Evolutionary conservation across 2,797 vertebrate genomes (phyloP), one percentile per base, ranked within the genome.

Genomic region (Enteromius radiatus): DNA sequence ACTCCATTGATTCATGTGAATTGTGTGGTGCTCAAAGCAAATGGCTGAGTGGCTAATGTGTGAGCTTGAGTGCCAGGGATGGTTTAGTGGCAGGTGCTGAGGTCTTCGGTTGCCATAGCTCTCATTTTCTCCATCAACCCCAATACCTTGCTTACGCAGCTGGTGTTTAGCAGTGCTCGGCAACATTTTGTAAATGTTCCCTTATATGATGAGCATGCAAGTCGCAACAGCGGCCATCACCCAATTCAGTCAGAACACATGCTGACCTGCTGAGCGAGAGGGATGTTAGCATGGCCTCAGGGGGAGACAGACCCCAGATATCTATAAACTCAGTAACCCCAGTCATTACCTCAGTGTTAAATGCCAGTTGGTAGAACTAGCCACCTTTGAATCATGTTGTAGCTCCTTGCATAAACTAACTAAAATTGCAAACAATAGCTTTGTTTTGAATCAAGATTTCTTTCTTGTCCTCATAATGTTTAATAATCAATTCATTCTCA

Each of bases 281-380:
- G 14, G 65, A 80, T 61, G 52, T 71, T 28, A 71, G 67, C 26
- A 45, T 21, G 64, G 31, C 33, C 77, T 49, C 47, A 38, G n/a
- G 77, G 54, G 61, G 41, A 64, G 23, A 64, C 26, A 4, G 77
- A 79, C 47, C 64, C 10, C 33, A 56, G 33, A 79, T 54, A 54
- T 41, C 47, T 26, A 9, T 54, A 79, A 54, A 36, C 33, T 56
- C 76, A 52, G 43, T 45, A 45, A 45, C 43, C 43, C 43, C 43
- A 45, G 23, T n/a, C 49, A 70, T 80, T 80, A 63, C 54, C 14
- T n/a, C 21, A 26, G 19, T 23, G 68, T 61, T 73, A 80, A 80
- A 80, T 80, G 26, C 14, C 68, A 71, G 54, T 47, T 71, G 54
- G 36, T 41, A 28, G 31, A 15, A 23, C 49, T n/a, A 43, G 45